These are phyloP conservation scores for Gopherus evgoodei DNA, from an alignment of 2,113 vertebrate genomes.

Conservation along the genomic window DNA sequence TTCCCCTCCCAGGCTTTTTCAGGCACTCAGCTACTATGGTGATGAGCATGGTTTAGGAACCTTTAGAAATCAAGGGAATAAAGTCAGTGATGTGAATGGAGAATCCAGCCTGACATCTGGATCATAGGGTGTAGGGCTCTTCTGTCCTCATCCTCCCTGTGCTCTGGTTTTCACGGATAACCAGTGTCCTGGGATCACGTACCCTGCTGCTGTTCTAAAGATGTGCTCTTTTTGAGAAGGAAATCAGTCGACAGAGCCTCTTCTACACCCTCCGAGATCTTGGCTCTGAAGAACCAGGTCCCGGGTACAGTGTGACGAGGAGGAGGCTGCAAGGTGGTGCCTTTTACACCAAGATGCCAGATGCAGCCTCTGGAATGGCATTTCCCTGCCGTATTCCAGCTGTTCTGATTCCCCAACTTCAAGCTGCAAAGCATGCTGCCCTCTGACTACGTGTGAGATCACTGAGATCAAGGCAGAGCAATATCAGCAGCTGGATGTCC, in stretches of 20 bases:
- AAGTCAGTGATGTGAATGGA: neutral
- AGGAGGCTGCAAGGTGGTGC: neutral
- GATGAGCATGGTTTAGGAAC: too few relatives aligned
- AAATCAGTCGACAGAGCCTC: neutral
- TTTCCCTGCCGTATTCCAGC: slow-evolving; percentile 17
- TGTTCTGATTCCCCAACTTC: neutral
- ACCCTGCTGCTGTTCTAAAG: neutral
- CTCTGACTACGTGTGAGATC: neutral
- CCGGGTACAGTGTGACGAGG: neutral
- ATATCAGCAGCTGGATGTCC: neutral
- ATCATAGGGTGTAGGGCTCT: neutral
- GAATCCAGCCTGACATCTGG: neutral
- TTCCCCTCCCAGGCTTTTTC: neutral
- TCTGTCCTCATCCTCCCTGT: neutral
- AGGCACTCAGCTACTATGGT: too few relatives aligned
- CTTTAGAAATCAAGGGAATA: too few relatives aligned
- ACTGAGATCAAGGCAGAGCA: neutral
- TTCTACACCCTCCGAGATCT: neutral
- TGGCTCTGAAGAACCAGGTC: neutral
- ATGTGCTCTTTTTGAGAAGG: neutral
- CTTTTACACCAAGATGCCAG: neutral
- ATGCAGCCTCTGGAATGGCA: neutral
- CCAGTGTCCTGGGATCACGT: neutral
- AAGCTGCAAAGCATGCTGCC: neutral
- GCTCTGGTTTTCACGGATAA: neutral